Percentiles rank a stretch among this genome's conserved stretches.
Evolutionary conservation across 2,113 vertebrate genomes (phyloP).

Genomic region (Eublepharis macularius): DNA sequence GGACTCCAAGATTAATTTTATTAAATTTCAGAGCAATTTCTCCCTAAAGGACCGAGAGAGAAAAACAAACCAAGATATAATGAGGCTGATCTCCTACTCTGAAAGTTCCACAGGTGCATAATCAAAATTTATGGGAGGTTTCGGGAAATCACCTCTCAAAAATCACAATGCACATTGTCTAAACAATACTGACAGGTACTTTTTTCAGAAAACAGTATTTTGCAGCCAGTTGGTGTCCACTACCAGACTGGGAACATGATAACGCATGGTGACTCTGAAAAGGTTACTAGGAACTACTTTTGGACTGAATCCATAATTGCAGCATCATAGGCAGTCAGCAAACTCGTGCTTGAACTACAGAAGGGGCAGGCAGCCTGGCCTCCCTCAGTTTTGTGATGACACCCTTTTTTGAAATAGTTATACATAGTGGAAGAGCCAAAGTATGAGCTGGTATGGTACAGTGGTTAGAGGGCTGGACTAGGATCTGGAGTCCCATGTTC

Average conservation of each 20-base stretch:
- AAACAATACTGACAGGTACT: neutral
- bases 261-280: too few relatives aligned
- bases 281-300: neutral
- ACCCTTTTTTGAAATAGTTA: too few relatives aligned
- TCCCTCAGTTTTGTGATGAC: too few relatives aligned
- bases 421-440: too few relatives aligned
- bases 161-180: neutral
- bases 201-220: neutral
- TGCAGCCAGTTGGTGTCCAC: neutral
- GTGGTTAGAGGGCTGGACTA: too few relatives aligned
- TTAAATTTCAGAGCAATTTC: neutral
- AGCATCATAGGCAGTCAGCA: neutral
- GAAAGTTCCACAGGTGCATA: neutral
- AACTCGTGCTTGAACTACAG: too few relatives aligned
- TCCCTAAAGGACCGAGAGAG: neutral
- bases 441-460: too few relatives aligned
- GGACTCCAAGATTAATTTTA: neutral
- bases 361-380: too few relatives aligned
- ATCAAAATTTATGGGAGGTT: neutral
- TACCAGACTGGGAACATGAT: too few relatives aligned
- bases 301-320: neutral
- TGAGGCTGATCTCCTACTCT: neutral
- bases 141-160: neutral
- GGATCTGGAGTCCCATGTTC: too few relatives aligned
- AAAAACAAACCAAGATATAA: constrained; percentile 2